phyloP scores from a whole-genome alignment of 2,797 vertebrate species.

The Rhabdomys pumilio region DNA sequence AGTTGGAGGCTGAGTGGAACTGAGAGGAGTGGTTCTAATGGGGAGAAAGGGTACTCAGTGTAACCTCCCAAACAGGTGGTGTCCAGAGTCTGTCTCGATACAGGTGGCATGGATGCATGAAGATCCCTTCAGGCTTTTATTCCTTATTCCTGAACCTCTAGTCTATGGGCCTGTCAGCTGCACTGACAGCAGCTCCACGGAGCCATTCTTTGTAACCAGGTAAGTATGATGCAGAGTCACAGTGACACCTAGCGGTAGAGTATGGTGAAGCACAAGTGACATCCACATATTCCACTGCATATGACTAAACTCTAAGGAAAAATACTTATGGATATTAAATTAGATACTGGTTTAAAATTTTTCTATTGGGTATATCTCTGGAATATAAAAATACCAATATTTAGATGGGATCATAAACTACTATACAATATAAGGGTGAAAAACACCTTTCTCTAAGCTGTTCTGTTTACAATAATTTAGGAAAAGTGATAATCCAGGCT shows the following conservation, averaged over 20 bases:
- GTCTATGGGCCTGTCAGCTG: background rate
- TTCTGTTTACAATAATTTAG: slow-evolving; percentile 82
- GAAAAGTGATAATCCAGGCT: slow-evolving; percentile 73
- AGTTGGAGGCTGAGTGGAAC: slow-evolving; percentile 67
- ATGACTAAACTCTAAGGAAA: slow-evolving; percentile 71
- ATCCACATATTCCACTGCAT: slow-evolving; percentile 35
- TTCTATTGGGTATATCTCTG: slow-evolving; percentile 79
- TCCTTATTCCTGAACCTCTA: slow-evolving; percentile 53
- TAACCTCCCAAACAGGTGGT: slow-evolving; percentile 45
- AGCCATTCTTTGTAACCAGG: slow-evolving; percentile 62
- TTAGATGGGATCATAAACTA: slow-evolving; percentile 66
- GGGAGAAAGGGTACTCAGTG: slow-evolving; percentile 14
- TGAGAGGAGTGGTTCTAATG: slow-evolving; percentile 2
- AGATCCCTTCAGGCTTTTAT: slow-evolving; percentile 25
- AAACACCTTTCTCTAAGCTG: slow-evolving; percentile 82
- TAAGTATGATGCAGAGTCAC: slow-evolving; percentile 69
- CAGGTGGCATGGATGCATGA: background rate
- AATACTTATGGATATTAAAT: slow-evolving; percentile 78
- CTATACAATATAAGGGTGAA: slow-evolving; percentile 81
- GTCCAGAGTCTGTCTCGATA: slow-evolving; percentile 62
- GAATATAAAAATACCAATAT: slow-evolving; percentile 80
- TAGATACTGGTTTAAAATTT: slow-evolving; percentile 72
- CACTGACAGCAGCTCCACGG: background rate
- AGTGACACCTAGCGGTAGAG: slow-evolving; percentile 80
- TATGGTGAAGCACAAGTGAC: slow-evolving; percentile 59